Evolutionary conservation across 2,888 invertebrate species (phyloP).

Genomic region (Acronicta psi): DNA sequence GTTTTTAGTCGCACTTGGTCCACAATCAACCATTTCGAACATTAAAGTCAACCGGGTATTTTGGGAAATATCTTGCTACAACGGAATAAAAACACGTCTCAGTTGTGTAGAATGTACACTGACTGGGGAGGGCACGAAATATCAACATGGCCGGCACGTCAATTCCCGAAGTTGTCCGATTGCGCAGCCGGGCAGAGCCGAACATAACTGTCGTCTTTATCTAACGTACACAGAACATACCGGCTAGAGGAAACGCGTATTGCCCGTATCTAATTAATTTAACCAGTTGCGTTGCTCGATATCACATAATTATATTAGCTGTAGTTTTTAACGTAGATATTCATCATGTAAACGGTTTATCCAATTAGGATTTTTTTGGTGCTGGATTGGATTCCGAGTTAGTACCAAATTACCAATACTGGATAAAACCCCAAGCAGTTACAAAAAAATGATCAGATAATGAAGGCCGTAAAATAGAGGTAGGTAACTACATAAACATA

Average conservation of each 20-base stretch:
- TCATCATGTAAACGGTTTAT: background rate
- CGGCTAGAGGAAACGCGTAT: constrained; percentile 31
- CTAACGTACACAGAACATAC: constrained; percentile 13
- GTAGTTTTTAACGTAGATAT: background rate
- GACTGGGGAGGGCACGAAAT: constrained; percentile 57
- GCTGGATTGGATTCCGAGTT: too few relatives aligned
- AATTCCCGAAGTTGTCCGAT: constrained; percentile 61
- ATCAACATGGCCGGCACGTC: constrained; percentile 49
- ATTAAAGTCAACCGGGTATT: constrained; percentile 26
- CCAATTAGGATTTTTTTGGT: too few relatives aligned
- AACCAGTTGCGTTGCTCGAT: constrained; percentile 31
- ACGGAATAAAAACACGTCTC: constrained; percentile 24
- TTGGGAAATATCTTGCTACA: constrained; percentile 24
- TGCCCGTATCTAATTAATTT: constrained; percentile 31
- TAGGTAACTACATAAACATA: background rate
- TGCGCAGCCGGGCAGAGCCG: constrained; percentile 59
- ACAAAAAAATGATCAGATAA: too few relatives aligned
- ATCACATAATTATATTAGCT: constrained; percentile 4
- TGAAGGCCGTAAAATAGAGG: too few relatives aligned
- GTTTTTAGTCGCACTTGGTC: constrained; percentile 11
- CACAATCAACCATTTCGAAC: constrained; percentile 25
- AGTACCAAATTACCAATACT: too few relatives aligned
- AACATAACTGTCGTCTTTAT: constrained; percentile 46
- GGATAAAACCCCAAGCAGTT: too few relatives aligned
- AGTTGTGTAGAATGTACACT: constrained; percentile 37